Evolutionary conservation across 2,888 invertebrate species (phyloP).

Genomic region (Nymphalis polychloros): DNA sequence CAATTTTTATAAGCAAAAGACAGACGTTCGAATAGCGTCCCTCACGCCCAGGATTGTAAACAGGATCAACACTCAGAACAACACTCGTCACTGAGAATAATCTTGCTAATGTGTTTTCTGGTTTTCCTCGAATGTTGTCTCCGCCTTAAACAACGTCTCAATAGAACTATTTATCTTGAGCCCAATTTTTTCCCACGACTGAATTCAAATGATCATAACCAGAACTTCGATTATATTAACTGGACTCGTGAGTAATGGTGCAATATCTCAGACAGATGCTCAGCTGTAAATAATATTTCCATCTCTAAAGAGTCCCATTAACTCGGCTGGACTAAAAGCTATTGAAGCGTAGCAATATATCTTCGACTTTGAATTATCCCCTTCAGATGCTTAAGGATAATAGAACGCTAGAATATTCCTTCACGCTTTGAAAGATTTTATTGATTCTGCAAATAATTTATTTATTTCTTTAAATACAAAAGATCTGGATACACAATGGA

Average conservation of each 20-base stretch:
- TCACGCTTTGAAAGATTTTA: too few relatives aligned
- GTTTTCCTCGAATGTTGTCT: constrained; percentile 63
- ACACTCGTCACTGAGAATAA: constrained; percentile 48
- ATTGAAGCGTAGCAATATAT: constrained; percentile 22
- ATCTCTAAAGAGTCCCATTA: constrained; percentile 14
- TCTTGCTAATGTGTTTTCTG: constrained; percentile 74
- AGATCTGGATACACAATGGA: too few relatives aligned
- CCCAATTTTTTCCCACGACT: constrained; percentile 48
- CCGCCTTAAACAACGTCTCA: constrained; percentile 57
- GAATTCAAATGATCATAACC: constrained; percentile 60
- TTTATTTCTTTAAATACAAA: too few relatives aligned
- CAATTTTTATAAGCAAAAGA: constrained; percentile 17
- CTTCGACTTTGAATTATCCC: constrained; percentile 9
- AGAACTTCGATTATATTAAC: constrained; percentile 39
- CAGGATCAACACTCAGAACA: constrained; percentile 50
- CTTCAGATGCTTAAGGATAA: constrained; percentile 3
- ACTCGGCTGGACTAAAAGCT: constrained; percentile 18
- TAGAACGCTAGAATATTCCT: constrained; percentile 16
- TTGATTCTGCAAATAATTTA: too few relatives aligned
- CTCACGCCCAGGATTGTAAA: constrained; percentile 41
- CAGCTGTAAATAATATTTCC: constrained; percentile 24
- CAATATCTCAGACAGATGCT: constrained; percentile 37
- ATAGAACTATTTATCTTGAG: constrained; percentile 55
- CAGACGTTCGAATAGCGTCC: constrained; percentile 27
- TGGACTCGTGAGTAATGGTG: constrained; percentile 29